Evolutionary conservation across 1,140 invertebrate species (phyloP).

Genomic region (Eciton burchellii): DNA sequence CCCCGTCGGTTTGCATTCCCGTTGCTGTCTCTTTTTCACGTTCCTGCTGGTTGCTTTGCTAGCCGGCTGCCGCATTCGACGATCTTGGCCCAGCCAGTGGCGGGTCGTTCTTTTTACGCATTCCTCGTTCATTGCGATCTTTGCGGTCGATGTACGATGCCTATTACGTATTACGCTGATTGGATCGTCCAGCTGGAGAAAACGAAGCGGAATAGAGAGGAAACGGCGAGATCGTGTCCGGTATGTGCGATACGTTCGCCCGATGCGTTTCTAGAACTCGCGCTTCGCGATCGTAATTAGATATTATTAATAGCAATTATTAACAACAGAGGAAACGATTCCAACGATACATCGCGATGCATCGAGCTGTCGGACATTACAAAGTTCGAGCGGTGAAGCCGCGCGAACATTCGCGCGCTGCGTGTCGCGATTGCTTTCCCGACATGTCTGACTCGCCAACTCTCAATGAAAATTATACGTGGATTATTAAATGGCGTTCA

Average conservation of each 20-base stretch:
- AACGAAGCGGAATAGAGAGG: slow-evolving; percentile 34
- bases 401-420: slow-evolving; percentile 30
- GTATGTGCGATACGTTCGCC: neutral
- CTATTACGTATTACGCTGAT: slow-evolving; percentile 57
- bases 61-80: slow-evolving; percentile 61
- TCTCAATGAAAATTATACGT: slow-evolving; percentile 27
- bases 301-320: too few relatives aligned
- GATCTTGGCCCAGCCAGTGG: slow-evolving; percentile 60
- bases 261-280: neutral
- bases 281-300: neutral
- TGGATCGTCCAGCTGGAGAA: slow-evolving; percentile 5
- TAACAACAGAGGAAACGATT: neutral
- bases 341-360: neutral
- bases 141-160: slow-evolving; percentile 50
- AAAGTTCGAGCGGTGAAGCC: slow-evolving; percentile 22
- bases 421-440: slow-evolving; percentile 66
- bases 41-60: slow-evolving; percentile 46
- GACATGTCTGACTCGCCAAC: slow-evolving; percentile 49
- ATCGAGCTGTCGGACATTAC: neutral
- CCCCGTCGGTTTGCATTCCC: slow-evolving; percentile 11
- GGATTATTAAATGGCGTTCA: neutral
- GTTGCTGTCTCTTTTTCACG: slow-evolving; percentile 1
- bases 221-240: slow-evolving; percentile 9
- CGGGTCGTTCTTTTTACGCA: slow-evolving; percentile 38
- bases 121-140: slow-evolving; percentile 53